A percentile compares a stretch with the other conserved stretches of the same genome.
phyloP scores from a whole-genome alignment of 2,113 vertebrate genomes.

The Cyanocitta stelleri region DNA sequence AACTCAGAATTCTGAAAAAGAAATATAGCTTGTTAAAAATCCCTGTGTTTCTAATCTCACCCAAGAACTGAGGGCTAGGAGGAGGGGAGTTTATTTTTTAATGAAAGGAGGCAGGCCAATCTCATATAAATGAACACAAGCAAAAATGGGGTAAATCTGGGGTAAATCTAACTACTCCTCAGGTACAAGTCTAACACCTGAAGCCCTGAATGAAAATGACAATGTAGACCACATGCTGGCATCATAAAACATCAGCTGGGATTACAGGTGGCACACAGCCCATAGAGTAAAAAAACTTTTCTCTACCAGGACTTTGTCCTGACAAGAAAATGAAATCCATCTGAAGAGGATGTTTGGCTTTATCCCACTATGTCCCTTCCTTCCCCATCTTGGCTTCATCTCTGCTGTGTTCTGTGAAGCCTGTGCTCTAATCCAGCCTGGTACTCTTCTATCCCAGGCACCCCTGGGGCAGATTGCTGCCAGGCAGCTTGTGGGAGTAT shows the following conservation, averaged over 20 bases:
- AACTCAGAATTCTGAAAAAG: not conserved
- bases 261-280: not conserved
- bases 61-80: not conserved
- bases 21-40: not conserved
- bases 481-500: not conserved
- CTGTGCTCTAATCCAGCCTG: not conserved
- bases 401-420: not conserved
- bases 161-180: not conserved
- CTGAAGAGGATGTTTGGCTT: not conserved
- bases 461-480: not conserved
- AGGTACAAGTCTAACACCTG: not conserved
- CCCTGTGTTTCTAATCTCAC: not conserved
- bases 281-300: not conserved
- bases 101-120: not conserved
- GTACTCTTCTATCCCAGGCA: not conserved
- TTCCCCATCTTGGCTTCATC: not conserved
- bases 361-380: not conserved
- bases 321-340: not conserved
- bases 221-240: not conserved
- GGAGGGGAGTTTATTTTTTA: not conserved
- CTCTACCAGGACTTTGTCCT: not conserved
- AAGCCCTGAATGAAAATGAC: not conserved
- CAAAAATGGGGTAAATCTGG: not conserved
- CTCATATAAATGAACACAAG: not conserved
- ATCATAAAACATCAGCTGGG: not conserved